Evolutionary conservation across 2,113 vertebrate species (phyloP).

Genomic region (Poicephalus gulielmi): DNA sequence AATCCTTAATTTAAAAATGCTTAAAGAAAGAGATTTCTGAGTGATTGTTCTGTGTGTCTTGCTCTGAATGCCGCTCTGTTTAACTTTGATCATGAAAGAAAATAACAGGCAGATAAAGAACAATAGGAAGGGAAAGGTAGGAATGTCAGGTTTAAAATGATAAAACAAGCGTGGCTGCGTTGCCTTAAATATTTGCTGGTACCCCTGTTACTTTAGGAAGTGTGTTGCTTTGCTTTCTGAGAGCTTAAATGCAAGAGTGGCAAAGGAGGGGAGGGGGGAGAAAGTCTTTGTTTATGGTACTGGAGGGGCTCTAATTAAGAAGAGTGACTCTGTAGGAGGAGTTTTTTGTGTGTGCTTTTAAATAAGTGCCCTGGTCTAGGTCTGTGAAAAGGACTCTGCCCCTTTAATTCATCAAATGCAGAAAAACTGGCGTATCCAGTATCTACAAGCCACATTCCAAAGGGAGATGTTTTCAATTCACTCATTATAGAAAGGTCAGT

Average conservation of each 20-base stretch:
- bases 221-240: not conserved
- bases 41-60: constrained; percentile 44
- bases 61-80: constrained; percentile 29
- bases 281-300: constrained; percentile 51
- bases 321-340: constrained; percentile 37
- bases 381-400: constrained; percentile 80
- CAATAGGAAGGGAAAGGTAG: constrained; percentile 26
- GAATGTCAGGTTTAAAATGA: constrained; percentile 1
- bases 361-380: constrained; percentile 73
- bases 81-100: constrained; percentile 40
- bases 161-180: not conserved
- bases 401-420: constrained; percentile 90
- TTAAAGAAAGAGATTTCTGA: constrained; percentile 50
- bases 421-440: constrained; percentile 82
- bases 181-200: constrained; percentile 55
- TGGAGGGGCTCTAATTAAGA: constrained; percentile 62
- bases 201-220: constrained; percentile 28
- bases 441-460: constrained; percentile 94
- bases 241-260: not conserved
- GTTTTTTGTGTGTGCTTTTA: constrained; percentile 39
- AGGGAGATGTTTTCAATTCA: constrained; percentile 99
- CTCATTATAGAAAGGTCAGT: constrained; percentile 95
- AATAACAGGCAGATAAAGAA: constrained; percentile 34
- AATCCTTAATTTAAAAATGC: constrained; percentile 42
- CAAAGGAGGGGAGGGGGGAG: not conserved